Evolutionary conservation across 2,113 vertebrate species (phyloP).

Genomic region (Vimba vimba): DNA sequence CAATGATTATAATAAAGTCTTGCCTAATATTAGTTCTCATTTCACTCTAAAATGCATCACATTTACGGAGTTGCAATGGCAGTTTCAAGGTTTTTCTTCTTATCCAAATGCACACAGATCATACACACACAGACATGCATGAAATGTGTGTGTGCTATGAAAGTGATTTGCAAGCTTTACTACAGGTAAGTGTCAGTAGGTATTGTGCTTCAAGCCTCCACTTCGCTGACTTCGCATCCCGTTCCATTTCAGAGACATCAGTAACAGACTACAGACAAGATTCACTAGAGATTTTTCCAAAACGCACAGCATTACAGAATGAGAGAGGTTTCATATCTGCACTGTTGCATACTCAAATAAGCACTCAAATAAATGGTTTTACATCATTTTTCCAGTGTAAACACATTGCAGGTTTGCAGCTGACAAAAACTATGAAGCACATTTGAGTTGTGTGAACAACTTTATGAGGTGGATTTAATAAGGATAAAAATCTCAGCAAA

Average conservation of each 20-base stretch:
- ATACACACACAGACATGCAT: neutral
- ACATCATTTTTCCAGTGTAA: neutral
- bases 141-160: neutral
- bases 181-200: neutral
- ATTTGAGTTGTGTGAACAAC: neutral
- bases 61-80: neutral
- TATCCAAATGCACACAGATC: neutral
- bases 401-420: no score
- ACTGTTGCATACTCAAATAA: neutral
- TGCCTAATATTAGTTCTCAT: neutral
- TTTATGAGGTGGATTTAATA: slow-evolving; percentile 10
- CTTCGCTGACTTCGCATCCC: neutral
- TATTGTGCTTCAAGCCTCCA: neutral
- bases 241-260: neutral
- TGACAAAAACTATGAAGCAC: neutral
- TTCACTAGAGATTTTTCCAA: neutral
- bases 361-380: neutral
- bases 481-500: neutral
- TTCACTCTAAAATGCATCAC: neutral
- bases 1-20: neutral
- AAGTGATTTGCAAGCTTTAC: neutral
- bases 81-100: neutral
- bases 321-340: no score
- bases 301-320: neutral
- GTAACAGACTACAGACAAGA: neutral